phyloP scores from a whole-genome alignment of 2,888 invertebrate species.

The Eustalomyia histrio region DNA sequence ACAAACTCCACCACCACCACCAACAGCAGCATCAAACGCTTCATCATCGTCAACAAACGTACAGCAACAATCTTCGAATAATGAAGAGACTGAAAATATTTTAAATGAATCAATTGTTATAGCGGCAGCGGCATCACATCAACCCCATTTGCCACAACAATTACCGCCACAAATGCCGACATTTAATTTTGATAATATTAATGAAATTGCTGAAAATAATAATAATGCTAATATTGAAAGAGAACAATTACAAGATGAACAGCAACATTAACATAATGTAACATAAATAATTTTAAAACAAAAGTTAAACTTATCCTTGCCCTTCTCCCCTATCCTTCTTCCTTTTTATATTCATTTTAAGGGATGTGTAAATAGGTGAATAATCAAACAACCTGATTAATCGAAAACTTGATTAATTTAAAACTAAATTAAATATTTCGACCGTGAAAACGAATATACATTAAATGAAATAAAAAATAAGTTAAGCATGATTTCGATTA shows the following conservation, averaged over 20 bases:
- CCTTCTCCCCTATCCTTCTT: constrained; percentile 16
- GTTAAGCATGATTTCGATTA: too few relatives aligned
- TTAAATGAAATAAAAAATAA: too few relatives aligned
- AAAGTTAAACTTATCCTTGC: constrained; percentile 49
- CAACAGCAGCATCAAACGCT: constrained; percentile 16
- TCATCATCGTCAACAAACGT: neutral
- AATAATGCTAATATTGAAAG: constrained; percentile 79
- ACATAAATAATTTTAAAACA: constrained; percentile 51
- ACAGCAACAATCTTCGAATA: constrained; percentile 51
- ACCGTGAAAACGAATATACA: too few relatives aligned
- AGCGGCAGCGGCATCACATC: constrained; percentile 21
- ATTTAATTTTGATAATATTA: constrained; percentile 72
- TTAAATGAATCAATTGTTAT: constrained; percentile 73
- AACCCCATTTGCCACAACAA: constrained; percentile 51
- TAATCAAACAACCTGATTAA: too few relatives aligned
- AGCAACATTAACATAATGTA: constrained; percentile 56
- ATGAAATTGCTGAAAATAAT: constrained; percentile 79
- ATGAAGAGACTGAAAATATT: constrained; percentile 77
- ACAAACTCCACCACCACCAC: constrained; percentile 57
- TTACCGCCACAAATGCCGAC: constrained; percentile 45
- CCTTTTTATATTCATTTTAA: constrained; percentile 1
- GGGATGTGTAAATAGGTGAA: neutral
- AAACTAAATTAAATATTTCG: too few relatives aligned
- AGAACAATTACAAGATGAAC: constrained; percentile 73
- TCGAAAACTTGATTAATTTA: too few relatives aligned